Conservation (phyloP, 2,888 invertebrate genomes). For the Stenurella melanura region DNA sequence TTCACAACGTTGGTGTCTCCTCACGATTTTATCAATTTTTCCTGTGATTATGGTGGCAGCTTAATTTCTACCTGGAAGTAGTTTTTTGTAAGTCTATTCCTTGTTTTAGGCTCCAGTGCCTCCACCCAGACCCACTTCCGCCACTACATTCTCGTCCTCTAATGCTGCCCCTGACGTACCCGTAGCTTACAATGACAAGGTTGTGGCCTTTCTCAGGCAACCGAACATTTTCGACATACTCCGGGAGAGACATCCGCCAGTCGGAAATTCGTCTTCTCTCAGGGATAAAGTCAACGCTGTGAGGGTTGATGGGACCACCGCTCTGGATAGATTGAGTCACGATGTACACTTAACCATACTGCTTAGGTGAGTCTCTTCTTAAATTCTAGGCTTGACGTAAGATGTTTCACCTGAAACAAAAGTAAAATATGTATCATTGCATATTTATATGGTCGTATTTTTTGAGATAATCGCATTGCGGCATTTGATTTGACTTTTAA, state of each 20-base stretch:
- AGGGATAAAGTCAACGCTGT: conserved; percentile 92
- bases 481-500: too few relatives aligned
- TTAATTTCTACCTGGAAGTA: background rate
- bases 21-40: background rate
- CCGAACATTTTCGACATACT: conserved; percentile 95
- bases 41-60: background rate
- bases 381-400: background rate
- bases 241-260: conserved; percentile 86
- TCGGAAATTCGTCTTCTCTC: conserved; percentile 82
- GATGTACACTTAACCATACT: conserved; percentile 95
- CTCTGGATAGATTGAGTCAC: conserved; percentile 89
- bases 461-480: too few relatives aligned
- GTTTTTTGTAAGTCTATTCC: background rate
- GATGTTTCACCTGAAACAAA: background rate
- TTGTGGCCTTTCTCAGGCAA: conserved; percentile 96
- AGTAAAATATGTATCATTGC: background rate
- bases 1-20: background rate
- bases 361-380: conserved; percentile 82
- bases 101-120: conserved; percentile 81
- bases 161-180: conserved; percentile 80
- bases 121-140: conserved; percentile 81
- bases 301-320: conserved; percentile 90
- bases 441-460: too few relatives aligned
- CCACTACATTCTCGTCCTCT: conserved; percentile 67
- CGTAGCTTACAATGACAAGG: conserved; percentile 95